These are phyloP conservation scores for Aspidiotus rigidus DNA, from an alignment of 2,888 invertebrate species.

Conservation along the genomic window DNA sequence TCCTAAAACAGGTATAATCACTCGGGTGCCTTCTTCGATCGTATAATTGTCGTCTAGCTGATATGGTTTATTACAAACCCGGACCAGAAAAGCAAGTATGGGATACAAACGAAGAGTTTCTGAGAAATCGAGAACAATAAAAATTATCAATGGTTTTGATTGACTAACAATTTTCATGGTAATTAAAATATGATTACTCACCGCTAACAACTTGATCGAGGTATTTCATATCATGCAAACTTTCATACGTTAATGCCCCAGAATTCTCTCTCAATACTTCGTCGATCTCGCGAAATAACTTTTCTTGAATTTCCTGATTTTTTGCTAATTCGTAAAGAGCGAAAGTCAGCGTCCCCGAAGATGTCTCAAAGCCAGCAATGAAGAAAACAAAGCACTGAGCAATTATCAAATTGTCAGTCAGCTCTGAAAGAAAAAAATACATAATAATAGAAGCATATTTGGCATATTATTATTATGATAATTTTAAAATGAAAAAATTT, in stretches of 20 bases:
- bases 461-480: neutral
- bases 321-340: conserved; percentile 26
- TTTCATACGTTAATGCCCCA: conserved; percentile 26
- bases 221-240: conserved; percentile 29
- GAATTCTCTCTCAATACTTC: conserved; percentile 2
- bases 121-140: conserved; percentile 37
- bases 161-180: neutral
- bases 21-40: conserved; percentile 39
- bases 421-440: conserved; percentile 9
- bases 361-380: conserved; percentile 28
- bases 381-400: conserved; percentile 30
- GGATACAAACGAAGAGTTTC: conserved; percentile 47
- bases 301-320: conserved; percentile 22
- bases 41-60: conserved; percentile 36
- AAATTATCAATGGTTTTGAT: neutral
- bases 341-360: conserved; percentile 20
- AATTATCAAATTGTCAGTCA: conserved; percentile 20
- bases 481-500: neutral
- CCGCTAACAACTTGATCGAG: conserved; percentile 32
- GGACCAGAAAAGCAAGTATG: conserved; percentile 41
- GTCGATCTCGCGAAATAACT: conserved; percentile 16
- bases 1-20: conserved; percentile 39
- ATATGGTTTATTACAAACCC: conserved; percentile 40
- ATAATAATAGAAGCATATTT: too few species aligned
- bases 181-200: neutral